A percentile compares a stretch with the other conserved stretches of the same genome.
Evolutionary conservation across 2,888 invertebrate species (phyloP).

Genomic region (Tenthredo notha): DNA sequence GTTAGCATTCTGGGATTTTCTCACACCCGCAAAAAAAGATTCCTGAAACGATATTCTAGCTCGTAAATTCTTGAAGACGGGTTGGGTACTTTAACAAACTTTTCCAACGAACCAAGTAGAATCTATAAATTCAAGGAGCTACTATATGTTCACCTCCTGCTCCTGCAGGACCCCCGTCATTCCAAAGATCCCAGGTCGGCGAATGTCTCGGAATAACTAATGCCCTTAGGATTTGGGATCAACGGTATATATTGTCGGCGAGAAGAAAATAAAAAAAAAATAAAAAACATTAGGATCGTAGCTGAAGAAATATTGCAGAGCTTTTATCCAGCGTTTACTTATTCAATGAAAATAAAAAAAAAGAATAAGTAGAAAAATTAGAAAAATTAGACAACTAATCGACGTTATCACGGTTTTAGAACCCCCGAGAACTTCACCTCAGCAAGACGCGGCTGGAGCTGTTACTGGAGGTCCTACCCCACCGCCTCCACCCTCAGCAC

Average conservation of each 20-base stretch:
- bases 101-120: not conserved
- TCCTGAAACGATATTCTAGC: not conserved
- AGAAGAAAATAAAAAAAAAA: not conserved
- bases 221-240: not conserved
- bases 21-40: not conserved
- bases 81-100: not conserved
- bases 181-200: not conserved
- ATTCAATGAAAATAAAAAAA: not conserved
- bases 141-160: not conserved
- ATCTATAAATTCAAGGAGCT: slow-evolving; percentile 14
- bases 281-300: not conserved
- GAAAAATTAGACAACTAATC: not conserved
- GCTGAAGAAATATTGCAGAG: not conserved
- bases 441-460: slow-evolving; percentile 85
- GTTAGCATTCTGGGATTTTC: not conserved
- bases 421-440: slow-evolving; percentile 88
- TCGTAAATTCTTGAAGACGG: slow-evolving; percentile 11
- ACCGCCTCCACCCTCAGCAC: slow-evolving; percentile 75
- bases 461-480: slow-evolving; percentile 78
- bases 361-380: too few species aligned
- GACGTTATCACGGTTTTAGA: slow-evolving; percentile 79
- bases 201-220: not conserved
- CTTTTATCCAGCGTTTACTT: not conserved
- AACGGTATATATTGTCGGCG: not conserved
- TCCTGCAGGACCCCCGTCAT: not conserved